A percentile compares a stretch with the other conserved stretches of the same genome.
Conservation (phyloP, 2,888 invertebrate species). For the Andrena praecox region DNA sequence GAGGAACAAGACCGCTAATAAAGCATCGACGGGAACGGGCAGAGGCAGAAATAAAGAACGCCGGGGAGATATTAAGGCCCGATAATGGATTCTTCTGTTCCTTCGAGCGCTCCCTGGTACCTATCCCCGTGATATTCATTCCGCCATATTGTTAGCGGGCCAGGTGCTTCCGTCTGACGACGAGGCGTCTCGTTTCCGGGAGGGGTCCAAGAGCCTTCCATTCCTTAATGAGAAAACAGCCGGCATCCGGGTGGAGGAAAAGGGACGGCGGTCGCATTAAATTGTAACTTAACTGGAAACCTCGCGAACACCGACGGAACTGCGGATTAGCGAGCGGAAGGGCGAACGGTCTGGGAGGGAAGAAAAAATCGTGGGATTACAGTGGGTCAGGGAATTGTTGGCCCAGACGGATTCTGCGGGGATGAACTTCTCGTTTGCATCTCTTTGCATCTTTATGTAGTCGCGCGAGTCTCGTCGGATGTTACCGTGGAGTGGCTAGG, state of each 20-base stretch:
- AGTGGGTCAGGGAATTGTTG: constrained; percentile 4
- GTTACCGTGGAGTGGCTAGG: too few relatives aligned
- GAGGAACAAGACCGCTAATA: constrained; percentile 51
- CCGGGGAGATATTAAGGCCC: constrained; percentile 46
- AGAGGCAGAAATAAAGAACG: constrained; percentile 39
- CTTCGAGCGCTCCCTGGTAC: constrained; percentile 42
- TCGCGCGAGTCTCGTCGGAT: too few relatives aligned
- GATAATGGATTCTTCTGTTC: constrained; percentile 56
- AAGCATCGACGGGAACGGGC: constrained; percentile 28
- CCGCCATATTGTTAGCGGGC: constrained; percentile 51
- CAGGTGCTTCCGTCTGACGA: constrained; percentile 12
- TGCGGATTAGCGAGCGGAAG: neutral
- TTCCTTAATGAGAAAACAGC: constrained; percentile 58
- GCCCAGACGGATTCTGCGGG: neutral
- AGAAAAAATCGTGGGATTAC: neutral
- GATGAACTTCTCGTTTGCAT: neutral
- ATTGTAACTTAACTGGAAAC: constrained; percentile 37
- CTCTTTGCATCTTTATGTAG: too few relatives aligned
- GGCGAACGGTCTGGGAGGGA: neutral
- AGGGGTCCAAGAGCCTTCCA: constrained; percentile 27
- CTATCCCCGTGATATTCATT: constrained; percentile 35
- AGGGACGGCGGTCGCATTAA: constrained; percentile 38
- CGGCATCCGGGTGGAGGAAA: constrained; percentile 16
- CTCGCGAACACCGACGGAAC: constrained; percentile 1
- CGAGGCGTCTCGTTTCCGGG: constrained; percentile 25